Conservation (phyloP, 2,113 vertebrate species). For the Thalassarche chlororhynchos region DNA sequence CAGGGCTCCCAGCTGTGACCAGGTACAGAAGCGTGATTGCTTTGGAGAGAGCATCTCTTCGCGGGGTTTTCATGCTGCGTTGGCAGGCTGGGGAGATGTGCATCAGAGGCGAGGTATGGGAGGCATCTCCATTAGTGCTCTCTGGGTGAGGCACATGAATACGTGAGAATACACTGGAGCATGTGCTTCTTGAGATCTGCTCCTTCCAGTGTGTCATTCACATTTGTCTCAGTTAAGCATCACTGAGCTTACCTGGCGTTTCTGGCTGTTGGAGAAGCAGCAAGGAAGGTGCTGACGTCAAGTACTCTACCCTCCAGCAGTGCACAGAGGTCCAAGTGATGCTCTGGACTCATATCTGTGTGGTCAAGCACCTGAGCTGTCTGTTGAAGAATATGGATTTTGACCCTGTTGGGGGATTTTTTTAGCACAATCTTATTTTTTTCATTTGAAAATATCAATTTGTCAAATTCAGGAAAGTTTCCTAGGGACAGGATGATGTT, state of each 20-base stretch:
- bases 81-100: neutral
- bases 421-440: neutral
- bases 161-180: neutral
- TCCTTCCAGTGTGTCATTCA: neutral
- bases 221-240: neutral
- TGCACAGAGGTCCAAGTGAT: neutral
- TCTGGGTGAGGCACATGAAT: neutral
- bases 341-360: neutral
- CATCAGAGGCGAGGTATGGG: neutral
- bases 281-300: neutral
- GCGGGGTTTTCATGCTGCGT: rapidly evolving
- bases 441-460: neutral
- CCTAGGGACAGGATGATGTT: neutral
- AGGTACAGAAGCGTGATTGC: neutral
- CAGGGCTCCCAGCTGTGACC: neutral
- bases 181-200: neutral
- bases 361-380: neutral
- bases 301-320: neutral
- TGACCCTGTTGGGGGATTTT: neutral
- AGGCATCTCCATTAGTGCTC: neutral
- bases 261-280: neutral
- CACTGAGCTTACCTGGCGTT: neutral
- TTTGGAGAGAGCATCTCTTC: neutral
- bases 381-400: neutral
- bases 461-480: neutral